Evolutionary conservation across 2,888 invertebrate genomes (phyloP), one percentile per base, ranked within the genome.

Genomic region (Xylocampa areola): DNA sequence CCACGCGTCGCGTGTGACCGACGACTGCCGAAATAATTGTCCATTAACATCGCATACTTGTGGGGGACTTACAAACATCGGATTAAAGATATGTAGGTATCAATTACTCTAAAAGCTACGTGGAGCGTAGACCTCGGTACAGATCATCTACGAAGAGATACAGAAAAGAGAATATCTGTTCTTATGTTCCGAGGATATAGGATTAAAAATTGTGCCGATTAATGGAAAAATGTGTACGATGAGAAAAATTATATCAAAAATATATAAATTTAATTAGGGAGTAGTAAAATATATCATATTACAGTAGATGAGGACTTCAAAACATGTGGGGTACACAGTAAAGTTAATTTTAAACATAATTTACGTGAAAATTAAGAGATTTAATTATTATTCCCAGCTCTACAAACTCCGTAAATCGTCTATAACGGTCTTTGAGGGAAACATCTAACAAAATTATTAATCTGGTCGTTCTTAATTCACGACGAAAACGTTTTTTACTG

Each of bases 11-110:
- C 91, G 92, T 91, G 92, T 87, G 92, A 90, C 88, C 91, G 88
- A 70, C 89, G 86, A 82, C 90, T 86, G 91, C 88, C 91, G 88
- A 92, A 92, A 93, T 93, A 92, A 93, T 93, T 91, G 91, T 91
- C 91, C 92, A 93, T 92, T 90, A 92, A 82, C 84, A 86, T 84
- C 79, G 76, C 81, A 75, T 73, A 69, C 65, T 73, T 73, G 75
- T 75, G 75, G 73, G 75, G 75, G 75, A 73, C 62, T 69, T 61
- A 66, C 66, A 66, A 66, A 66, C 50, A 66, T 61, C 60, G 64
- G 67, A 72, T 64, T 59, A 65, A 65, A 63, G 57, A 63, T 66
- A 71, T 68, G 63, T 67, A 68, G 59, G 70, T 72, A 74, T 74
- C 69, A 73, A 76, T 69, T 75, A 74, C 62, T 35, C 19, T 58